Evolutionary conservation across 2,113 vertebrate species (phyloP), one percentile per base, ranked within the genome.

Genomic region (Cheilinus undulatus): DNA sequence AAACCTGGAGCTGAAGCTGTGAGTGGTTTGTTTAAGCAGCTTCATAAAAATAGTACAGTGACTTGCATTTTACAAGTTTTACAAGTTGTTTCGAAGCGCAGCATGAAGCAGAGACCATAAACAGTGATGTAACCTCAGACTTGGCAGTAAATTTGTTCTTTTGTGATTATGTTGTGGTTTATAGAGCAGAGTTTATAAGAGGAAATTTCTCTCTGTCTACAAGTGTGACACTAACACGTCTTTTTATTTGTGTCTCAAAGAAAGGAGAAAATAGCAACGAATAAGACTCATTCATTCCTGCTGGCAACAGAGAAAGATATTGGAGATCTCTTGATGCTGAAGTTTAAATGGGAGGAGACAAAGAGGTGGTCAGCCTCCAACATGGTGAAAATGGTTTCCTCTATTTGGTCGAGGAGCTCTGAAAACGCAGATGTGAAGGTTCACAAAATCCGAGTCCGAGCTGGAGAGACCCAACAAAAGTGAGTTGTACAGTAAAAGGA

Each of bases 391-490:
- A 92, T 79, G 83, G 71, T 91, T 59, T 91, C 91, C 7, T 88
- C 91, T 1, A 94, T 92, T 92, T 94, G 93, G 93, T 89, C 86
- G 0, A 85, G 89, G 0, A 80, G 90, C 65, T 54, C 88, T 0
- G 69, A 64, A 17, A 23, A 69, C 9, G 20, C 53, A 4, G 36
- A 79, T 53, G 50, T 93, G 77, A 71, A 80, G 24, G 87, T 94
- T 66, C 89, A 92, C 62, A 94, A 90, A 77, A 89, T 95, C 52
- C 86, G 91, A 8, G 85, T 94, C 64, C 67, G 92, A 77, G 87
- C 88, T 1, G 94, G 93, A 14, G 94, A 95, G 84, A 93, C 88
- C 0, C 94, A 95, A 77, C 80, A 93, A 23, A 94, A 90, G 94
- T 93, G 86, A 48, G 60, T 23, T 14, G 17, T 24, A 15, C 2